Evolutionary conservation across 2,797 vertebrate genomes (phyloP), one percentile per base, ranked within the genome.

Genomic region (Macroramphosus scolopax): DNA sequence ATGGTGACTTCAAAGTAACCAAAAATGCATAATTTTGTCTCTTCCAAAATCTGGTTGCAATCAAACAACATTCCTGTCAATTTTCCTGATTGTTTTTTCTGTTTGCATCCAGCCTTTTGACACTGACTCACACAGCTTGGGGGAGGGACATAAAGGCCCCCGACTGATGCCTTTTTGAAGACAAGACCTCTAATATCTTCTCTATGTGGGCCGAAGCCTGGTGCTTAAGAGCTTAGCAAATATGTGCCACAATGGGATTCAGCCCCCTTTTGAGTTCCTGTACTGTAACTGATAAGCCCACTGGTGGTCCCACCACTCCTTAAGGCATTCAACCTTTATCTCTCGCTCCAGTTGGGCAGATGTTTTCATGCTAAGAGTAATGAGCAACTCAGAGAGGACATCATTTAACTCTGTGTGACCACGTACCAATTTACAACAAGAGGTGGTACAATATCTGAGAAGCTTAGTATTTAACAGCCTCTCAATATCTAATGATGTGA

Each of bases 191-290:
- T 75, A 85, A 88, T 81, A 84, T 86, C 76, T 73, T 48, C 72
- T 62, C 48, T 41, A 66, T 65, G 74, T 72, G 76, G 63, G 57
- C 64, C 75, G 64, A 64, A 75, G 63, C 49, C 63, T 30, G 62
- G 67, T 39, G 60, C 74, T 73, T 68, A 86, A 80, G 75, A 71
- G 60, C 68, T 73, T 65, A 17, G 73, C 82, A 87, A 86, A 89
- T 89, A 87, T 56, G 60, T 58, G 57, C 58, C 78, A 83, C 65
- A 25, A 39, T 44, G 71, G 78, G 83, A 83, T 80, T 79, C 51
- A 39, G 53, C 24, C 39, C 51, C 57, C 34, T 62, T 67, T 54
- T 68, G 66, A 82, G 60, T 76, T 67, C 81, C 50, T 53, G 67
- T 40, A 30, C 64, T 46, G 32, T 58, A 37, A 38, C 55, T 54